Evolutionary conservation across 1,140 invertebrate species (phyloP).

Genomic region (Apis florea): DNA sequence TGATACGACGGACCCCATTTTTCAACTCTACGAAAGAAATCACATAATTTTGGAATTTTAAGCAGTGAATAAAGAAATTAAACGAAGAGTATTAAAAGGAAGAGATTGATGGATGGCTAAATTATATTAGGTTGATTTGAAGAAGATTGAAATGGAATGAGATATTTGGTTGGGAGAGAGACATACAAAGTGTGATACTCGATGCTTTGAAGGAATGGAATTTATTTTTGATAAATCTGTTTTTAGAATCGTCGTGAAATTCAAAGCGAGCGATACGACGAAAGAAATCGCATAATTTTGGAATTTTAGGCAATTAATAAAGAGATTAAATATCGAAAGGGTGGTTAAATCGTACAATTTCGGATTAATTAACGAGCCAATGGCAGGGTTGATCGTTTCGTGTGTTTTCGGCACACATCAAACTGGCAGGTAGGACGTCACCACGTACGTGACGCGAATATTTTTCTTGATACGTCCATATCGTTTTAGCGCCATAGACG

Average conservation of each 20-base stretch:
- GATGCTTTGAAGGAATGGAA: too few species aligned
- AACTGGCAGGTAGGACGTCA: conserved; percentile 42
- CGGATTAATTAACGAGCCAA: conserved; percentile 27
- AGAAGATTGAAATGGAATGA: too few species aligned
- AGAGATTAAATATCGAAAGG: conserved; percentile 1
- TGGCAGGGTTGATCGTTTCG: background rate
- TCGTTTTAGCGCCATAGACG: conserved; percentile 46
- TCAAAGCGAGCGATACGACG: background rate
- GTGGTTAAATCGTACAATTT: conserved; percentile 1
- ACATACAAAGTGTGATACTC: too few species aligned
- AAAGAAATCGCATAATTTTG: background rate
- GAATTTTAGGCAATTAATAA: background rate
- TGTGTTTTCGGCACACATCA: conserved; percentile 40
- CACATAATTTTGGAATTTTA: background rate
- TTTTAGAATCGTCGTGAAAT: background rate
- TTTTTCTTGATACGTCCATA: conserved; percentile 1
- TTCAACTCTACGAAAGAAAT: background rate
- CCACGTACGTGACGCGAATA: conserved; percentile 39
- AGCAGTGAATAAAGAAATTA: conserved; percentile 11
- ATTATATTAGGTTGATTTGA: conserved; percentile 16
- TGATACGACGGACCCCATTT: too few species aligned
- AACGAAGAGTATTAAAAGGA: background rate
- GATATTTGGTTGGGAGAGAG: too few species aligned
- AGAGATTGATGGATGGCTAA: background rate
- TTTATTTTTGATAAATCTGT: too few species aligned